Base-by-base conservation (phyloP, 1,140 invertebrate species). In the Drosophila bocki region DNA sequence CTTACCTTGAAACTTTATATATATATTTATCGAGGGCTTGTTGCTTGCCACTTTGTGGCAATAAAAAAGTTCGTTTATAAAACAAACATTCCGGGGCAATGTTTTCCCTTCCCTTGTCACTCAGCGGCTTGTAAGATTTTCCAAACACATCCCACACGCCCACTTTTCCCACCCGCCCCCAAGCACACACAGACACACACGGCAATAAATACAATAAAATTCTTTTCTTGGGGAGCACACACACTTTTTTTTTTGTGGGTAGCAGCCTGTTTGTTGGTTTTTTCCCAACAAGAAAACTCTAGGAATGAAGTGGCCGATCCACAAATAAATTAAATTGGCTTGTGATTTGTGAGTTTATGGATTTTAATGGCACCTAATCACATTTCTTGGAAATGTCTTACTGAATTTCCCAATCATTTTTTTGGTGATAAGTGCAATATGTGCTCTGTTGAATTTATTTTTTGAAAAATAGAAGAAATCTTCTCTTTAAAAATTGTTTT, bases 41-140 rank as follows among this genome's bases (percentile, higher is more conserved):
- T 78, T 76, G 75, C 78, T 75, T 56, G 74, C 75, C 80, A 83
- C 72, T 84, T 86, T 78, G 79, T 50, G 75, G 82, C 82, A 86
- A 86, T 85, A 72, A 86, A 85, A 83, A 82, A 86, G 78, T 75
- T 86, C 78, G 82, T 78, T 86, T 85, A 86, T 86, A 82, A 85
- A 85, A 80, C 82, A 85, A 80, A 84, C 81, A 80, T 80, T 32
- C 67, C 54, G 48, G 45, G 45, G 62, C 51, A 70, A 63, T 85
- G 56, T 80, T 68, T 78, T 74, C 32, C 45, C 54, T n/a, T 68
- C 32, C 26, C 62, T 72, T 87, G 82, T 86, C 82, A 86, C 69
- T 86, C 79, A 80, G 69, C 82, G 79, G 70, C 79, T 79, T 86
- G 83, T 86, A 82, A 67, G 62, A 70, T 79, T 57, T 62, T 65